phyloP scores from a whole-genome alignment of 2,797 vertebrate genomes.

The Macrochelys suwanniensis region DNA sequence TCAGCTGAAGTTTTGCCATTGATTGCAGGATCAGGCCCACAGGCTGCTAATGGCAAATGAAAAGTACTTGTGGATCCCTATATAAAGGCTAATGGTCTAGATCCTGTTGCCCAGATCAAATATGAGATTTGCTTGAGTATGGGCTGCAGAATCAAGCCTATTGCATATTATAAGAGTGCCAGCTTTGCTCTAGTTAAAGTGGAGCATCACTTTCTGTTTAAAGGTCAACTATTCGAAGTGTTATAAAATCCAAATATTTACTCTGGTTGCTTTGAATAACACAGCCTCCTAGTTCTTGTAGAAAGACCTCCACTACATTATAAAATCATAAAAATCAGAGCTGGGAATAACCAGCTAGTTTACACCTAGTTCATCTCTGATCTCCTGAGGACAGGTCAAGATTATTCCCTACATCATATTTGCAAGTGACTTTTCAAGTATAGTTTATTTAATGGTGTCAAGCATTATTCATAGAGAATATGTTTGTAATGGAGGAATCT shows the following conservation, averaged over 20 bases:
- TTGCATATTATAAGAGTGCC: too few species aligned
- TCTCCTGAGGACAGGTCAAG: neutral
- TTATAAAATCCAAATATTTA: neutral
- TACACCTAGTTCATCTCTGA: too few species aligned
- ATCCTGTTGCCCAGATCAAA: neutral
- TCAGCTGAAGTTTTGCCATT: neutral
- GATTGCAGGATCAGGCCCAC: neutral
- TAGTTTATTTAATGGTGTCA: neutral
- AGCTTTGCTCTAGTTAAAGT: neutral
- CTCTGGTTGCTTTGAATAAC: neutral
- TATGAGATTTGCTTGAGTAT: neutral
- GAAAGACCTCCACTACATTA: too few species aligned
- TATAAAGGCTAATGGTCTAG: neutral
- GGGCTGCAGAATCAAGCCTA: neutral
- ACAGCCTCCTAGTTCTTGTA: too few species aligned
- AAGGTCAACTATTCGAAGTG: neutral
- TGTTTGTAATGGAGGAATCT: neutral
- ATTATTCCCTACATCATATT: neutral
- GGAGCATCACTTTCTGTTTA: neutral
- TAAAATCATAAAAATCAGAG: neutral
- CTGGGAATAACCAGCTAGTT: too few species aligned
- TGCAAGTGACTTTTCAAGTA: neutral
- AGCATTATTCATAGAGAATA: neutral
- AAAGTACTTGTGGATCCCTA: too few species aligned
- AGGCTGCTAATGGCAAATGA: accelerated